These are phyloP conservation scores for Lasioglossum morio DNA, from an alignment of 2,888 invertebrate genomes.

Conservation along the genomic window DNA sequence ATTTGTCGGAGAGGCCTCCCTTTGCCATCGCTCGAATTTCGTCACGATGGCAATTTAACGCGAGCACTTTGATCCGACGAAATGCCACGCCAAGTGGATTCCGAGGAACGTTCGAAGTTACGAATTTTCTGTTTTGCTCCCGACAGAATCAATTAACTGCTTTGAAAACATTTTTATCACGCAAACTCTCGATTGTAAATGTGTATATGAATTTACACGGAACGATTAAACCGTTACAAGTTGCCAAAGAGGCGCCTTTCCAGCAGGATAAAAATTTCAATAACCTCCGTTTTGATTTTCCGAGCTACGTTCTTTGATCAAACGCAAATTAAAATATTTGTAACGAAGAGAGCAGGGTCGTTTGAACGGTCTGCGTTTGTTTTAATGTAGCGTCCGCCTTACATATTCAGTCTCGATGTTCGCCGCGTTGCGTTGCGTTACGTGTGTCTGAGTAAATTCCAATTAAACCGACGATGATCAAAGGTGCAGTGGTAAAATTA, in stretches of 20 bases:
- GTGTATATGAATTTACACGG: background rate
- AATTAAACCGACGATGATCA: background rate
- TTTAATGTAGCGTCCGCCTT: background rate
- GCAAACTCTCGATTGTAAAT: no score
- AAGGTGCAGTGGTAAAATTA: background rate
- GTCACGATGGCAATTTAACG: slow-evolving; percentile 42
- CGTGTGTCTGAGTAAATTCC: background rate
- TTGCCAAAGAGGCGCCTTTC: background rate
- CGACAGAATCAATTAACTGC: background rate
- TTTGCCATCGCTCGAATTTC: slow-evolving; percentile 36
- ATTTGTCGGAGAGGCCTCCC: slow-evolving; percentile 41
- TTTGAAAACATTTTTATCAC: background rate
- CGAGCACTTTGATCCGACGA: slow-evolving; percentile 40
- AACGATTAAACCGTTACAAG: background rate
- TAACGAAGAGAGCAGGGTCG: background rate
- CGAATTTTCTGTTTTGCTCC: background rate
- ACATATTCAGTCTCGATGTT: background rate
- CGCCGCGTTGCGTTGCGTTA: background rate
- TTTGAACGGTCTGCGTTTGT: background rate
- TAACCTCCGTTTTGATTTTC: background rate
- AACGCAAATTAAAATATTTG: background rate
- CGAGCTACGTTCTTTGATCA: background rate
- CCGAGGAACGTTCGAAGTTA: slow-evolving; percentile 5
- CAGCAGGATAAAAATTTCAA: background rate
- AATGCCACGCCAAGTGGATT: background rate